These are phyloP conservation scores for Geococcyx californianus DNA, from an alignment of 2,113 vertebrate species.

Conservation along the genomic window DNA sequence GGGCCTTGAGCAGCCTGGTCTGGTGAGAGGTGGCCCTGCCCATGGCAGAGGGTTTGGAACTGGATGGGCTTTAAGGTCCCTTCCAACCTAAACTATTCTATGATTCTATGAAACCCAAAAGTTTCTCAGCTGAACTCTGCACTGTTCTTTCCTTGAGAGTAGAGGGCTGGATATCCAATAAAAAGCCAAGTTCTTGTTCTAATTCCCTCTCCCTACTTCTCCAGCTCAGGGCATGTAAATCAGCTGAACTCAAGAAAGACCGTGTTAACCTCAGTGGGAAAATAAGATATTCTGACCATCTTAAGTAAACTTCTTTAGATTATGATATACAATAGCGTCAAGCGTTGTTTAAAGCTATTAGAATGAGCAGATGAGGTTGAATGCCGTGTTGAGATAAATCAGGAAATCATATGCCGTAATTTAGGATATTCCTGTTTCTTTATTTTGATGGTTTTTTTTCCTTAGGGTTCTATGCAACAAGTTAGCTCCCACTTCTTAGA, in stretches of 20 bases:
- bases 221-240: not conserved
- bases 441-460: not conserved
- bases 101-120: not conserved
- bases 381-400: rapidly evolving
- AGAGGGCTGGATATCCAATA: not conserved
- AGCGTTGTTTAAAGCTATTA: not conserved
- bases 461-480: constrained; percentile 94
- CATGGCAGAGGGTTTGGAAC: too few species aligned
- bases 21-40: too few species aligned
- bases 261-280: not conserved
- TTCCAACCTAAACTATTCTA: too few species aligned
- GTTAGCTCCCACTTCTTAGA: constrained; percentile 97
- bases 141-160: not conserved
- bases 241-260: not conserved
- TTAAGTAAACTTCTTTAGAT: not conserved
- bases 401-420: not conserved
- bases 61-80: too few species aligned
- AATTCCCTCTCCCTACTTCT: not conserved
- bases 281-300: not conserved
- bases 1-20: too few species aligned
- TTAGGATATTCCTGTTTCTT: not conserved
- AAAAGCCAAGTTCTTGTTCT: not conserved
- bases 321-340: rapidly evolving
- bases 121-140: not conserved
- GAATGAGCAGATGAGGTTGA: not conserved